phyloP scores from a whole-genome alignment of 1,140 invertebrate genomes.

The Hirudo medicinalis region DNA sequence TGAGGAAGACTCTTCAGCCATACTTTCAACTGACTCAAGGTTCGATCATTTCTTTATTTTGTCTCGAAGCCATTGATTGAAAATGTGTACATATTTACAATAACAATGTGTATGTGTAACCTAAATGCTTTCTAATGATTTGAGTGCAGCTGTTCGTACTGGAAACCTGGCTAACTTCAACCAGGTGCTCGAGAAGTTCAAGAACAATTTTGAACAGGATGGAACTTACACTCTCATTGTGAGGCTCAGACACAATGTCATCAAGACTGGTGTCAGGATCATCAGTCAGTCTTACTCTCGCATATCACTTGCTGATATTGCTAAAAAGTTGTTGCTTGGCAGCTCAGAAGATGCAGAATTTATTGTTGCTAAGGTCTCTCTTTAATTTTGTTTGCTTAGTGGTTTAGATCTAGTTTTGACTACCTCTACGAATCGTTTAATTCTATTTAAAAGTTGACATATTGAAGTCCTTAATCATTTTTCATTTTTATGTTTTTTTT shows the following conservation, averaged over 20 bases:
- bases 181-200: conserved; percentile 69
- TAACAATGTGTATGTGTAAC: background rate
- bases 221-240: conserved; percentile 89
- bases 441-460: background rate
- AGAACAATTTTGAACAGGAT: conserved; percentile 49
- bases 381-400: too few species aligned
- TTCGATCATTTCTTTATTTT: conserved; percentile 26
- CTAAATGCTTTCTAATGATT: conserved; percentile 11
- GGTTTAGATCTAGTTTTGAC: too few species aligned
- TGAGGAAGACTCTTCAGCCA: conserved; percentile 72
- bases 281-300: conserved; percentile 92
- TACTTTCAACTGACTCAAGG: conserved; percentile 92
- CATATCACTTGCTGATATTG: conserved; percentile 87
- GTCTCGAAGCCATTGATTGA: background rate
- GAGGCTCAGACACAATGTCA: conserved; percentile 85
- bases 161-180: conserved; percentile 88
- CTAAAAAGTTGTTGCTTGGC: conserved; percentile 78
- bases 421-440: conserved; percentile 15
- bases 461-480: too few species aligned
- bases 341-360: conserved; percentile 95
- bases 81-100: background rate
- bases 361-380: conserved; percentile 88
- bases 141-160: conserved; percentile 63
- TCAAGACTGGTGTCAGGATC: conserved; percentile 92
- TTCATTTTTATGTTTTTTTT: conserved; percentile 19